Conservation (phyloP, 2,113 vertebrate species). For the Caloenas nicobarica region DNA sequence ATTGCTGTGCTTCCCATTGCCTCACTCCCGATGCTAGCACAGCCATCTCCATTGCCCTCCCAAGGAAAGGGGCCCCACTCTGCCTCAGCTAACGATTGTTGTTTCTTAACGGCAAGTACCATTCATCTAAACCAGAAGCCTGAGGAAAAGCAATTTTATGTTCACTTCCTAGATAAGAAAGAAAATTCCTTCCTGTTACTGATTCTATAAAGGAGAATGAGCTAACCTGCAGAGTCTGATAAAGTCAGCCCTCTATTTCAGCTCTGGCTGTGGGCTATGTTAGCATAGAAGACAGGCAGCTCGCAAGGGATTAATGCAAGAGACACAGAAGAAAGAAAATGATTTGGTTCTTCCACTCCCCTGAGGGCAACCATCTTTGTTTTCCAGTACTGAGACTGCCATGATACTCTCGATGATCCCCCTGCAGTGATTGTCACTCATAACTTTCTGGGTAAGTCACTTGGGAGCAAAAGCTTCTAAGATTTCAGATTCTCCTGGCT, state of each 20-base stretch:
- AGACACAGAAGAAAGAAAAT: constrained; percentile 10
- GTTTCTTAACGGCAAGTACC: constrained; percentile 5
- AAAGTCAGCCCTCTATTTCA: constrained; percentile 31
- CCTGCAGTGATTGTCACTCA: neutral
- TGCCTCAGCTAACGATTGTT: neutral
- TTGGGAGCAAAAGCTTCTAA: neutral
- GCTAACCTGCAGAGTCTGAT: constrained; percentile 32
- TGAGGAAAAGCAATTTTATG: constrained; percentile 48
- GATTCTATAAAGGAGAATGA: constrained; percentile 37
- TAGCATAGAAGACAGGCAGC: neutral
- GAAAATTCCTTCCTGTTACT: constrained; percentile 54
- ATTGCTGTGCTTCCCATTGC: neutral
- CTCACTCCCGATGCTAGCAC: neutral
- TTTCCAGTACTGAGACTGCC: neutral
- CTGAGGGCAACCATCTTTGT: neutral
- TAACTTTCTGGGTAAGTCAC: neutral
- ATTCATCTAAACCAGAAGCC: constrained; percentile 19
- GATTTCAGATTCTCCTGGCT: neutral
- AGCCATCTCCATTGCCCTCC: neutral
- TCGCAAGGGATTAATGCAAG: neutral
- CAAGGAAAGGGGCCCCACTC: neutral
- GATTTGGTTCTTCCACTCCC: neutral
- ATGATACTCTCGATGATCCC: neutral
- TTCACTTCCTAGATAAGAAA: constrained; percentile 55
- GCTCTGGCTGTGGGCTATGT: constrained; percentile 26